Percentiles rank a stretch among this genome's conserved stretches.
phyloP scores from a whole-genome alignment of 2,888 invertebrate species.

The Caenorhabditis sinica region DNA sequence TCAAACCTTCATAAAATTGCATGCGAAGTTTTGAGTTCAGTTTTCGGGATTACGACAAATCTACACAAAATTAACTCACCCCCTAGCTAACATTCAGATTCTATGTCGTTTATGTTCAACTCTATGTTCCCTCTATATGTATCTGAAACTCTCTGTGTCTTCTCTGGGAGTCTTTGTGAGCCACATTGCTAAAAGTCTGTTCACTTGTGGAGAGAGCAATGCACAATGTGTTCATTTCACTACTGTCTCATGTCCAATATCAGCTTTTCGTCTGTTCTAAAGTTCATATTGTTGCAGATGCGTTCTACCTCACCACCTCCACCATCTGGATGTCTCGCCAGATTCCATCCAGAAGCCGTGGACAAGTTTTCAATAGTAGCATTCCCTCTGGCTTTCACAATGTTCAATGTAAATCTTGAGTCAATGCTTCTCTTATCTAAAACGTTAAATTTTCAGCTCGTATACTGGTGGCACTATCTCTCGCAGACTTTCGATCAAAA shows the following conservation, averaged over 20 bases:
- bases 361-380: conserved; percentile 97
- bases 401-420: conserved; percentile 89
- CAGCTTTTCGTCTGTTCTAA: background rate
- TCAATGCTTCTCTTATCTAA: background rate
- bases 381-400: conserved; percentile 95
- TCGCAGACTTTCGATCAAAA: conserved; percentile 78
- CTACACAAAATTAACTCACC: background rate
- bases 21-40: background rate
- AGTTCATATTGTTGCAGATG: conserved; percentile 55
- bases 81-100: background rate
- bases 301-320: conserved; percentile 63
- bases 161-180: background rate
- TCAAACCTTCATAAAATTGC: background rate
- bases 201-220: conserved; percentile 21
- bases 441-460: conserved; percentile 82
- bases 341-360: conserved; percentile 86
- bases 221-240: conserved; percentile 40
- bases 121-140: too few relatives aligned
- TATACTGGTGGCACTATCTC: conserved; percentile 87
- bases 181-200: conserved; percentile 33
- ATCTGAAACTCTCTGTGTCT: background rate
- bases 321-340: conserved; percentile 68
- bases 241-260: conserved; percentile 32
- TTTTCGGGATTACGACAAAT: too few relatives aligned
- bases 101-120: conserved; percentile 34